Conservation (phyloP, 1,140 invertebrate genomes). For the Lineus longissimus region DNA sequence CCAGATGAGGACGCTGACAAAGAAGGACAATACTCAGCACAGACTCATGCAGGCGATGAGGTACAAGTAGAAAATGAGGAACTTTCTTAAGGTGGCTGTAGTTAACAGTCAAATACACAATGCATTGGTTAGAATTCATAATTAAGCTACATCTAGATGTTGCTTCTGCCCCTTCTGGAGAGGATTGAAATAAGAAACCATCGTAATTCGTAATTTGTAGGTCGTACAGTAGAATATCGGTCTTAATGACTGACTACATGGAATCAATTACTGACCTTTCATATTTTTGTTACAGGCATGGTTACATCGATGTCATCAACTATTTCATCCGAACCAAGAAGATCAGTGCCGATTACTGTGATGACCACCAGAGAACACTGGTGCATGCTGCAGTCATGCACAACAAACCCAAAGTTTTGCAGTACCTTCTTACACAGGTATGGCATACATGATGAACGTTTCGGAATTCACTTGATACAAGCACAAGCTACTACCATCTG, state of each 20-base stretch:
- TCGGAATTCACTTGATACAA: no score
- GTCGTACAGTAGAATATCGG: no score
- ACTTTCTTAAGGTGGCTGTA: neutral
- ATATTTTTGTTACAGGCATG: conserved; percentile 27
- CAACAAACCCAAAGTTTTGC: conserved; percentile 39
- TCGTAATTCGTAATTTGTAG: no score
- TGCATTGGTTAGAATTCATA: no score
- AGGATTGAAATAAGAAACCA: no score
- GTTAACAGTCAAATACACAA: neutral
- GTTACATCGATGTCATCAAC: conserved; percentile 47
- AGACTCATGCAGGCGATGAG: conserved; percentile 40
- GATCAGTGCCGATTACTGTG: conserved; percentile 27
- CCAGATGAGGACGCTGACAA: conserved; percentile 1
- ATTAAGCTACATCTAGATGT: no score
- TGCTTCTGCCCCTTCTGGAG: no score
- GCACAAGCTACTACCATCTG: no score
- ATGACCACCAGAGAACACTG: conserved; percentile 38
- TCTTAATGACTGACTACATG: no score
- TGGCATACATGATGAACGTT: no score
- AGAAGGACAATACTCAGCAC: conserved; percentile 25
- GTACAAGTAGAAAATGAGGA: conserved; percentile 18
- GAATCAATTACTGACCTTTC: neutral
- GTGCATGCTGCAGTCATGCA: conserved; percentile 49
- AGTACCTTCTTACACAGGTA: conserved; percentile 46
- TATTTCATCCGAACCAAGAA: conserved; percentile 41